A percentile compares a stretch with the other conserved stretches of the same genome.
These are phyloP conservation scores for Papilio polyxenes DNA, from an alignment of 1,140 invertebrate species.

Conservation along the genomic window DNA sequence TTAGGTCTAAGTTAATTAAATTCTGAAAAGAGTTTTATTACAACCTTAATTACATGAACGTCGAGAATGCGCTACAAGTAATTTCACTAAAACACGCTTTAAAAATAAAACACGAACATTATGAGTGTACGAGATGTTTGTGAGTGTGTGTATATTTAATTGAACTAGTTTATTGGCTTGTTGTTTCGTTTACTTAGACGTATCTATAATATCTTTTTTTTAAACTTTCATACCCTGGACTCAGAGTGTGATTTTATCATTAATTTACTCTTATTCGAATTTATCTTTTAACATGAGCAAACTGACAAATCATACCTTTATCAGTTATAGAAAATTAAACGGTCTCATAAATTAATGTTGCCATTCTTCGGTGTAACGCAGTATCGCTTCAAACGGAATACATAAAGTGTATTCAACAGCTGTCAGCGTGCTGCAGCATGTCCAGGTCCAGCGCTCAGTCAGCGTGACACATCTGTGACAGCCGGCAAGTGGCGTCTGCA, in stretches of 20 bases:
- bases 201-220: background rate
- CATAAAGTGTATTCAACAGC: constrained; percentile 54
- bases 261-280: background rate
- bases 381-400: constrained; percentile 54
- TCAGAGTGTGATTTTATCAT: background rate
- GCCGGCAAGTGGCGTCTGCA: constrained; percentile 59
- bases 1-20: constrained; percentile 35
- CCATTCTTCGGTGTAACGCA: constrained; percentile 33
- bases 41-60: constrained; percentile 37
- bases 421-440: constrained; percentile 44
- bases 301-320: background rate
- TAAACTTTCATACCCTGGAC: background rate
- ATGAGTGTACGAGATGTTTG: constrained; percentile 9
- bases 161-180: constrained; percentile 22
- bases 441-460: constrained; percentile 3
- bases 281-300: background rate
- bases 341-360: constrained; percentile 13
- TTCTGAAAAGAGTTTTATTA: constrained; percentile 37
- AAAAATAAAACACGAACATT: constrained; percentile 28
- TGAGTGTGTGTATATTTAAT: constrained; percentile 8
- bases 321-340: constrained; percentile 17
- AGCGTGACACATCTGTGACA: constrained; percentile 36
- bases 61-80: constrained; percentile 32
- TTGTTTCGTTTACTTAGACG: background rate
- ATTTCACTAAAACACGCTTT: constrained; percentile 35